Percentiles rank a stretch among this genome's conserved stretches.
phyloP scores from a whole-genome alignment of 2,888 invertebrate species.

The Apamea crenata region DNA sequence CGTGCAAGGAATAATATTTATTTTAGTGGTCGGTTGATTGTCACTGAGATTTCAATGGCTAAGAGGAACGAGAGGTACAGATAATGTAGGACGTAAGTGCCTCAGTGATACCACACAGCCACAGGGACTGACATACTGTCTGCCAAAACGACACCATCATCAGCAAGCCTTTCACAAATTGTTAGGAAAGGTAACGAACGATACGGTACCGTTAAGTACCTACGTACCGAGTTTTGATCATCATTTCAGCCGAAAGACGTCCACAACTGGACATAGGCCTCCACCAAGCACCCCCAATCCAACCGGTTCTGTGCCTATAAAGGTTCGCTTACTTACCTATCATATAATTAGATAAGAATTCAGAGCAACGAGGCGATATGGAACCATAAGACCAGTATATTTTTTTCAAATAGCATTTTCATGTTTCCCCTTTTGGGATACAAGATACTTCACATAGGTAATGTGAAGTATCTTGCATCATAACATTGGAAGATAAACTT shows the following conservation, averaged over 20 bases:
- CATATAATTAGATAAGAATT: not conserved
- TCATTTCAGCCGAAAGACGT: no score
- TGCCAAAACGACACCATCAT: not conserved
- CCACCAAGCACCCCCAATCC: no score
- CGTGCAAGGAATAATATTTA: slow-evolving; percentile 23
- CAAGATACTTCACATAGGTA: no score
- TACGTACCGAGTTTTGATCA: no score
- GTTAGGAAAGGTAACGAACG: not conserved
- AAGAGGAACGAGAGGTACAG: no score
- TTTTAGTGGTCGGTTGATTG: not conserved
- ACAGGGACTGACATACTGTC: not conserved
- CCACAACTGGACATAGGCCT: no score
- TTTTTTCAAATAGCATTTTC: not conserved
- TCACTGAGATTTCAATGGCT: not conserved
- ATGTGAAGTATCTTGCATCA: not conserved
- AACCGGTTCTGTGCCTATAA: no score
- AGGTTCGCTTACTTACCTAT: not conserved
- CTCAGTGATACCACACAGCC: not conserved
- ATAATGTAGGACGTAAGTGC: not conserved
- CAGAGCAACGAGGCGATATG: not conserved
- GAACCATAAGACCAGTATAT: not conserved
- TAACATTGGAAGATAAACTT: not conserved
- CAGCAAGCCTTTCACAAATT: slow-evolving; percentile 1
- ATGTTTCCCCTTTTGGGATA: not conserved
- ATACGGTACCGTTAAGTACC: not conserved